phyloP scores from a whole-genome alignment of 2,113 vertebrate species.

The Leptobrachium leishanense region DNA sequence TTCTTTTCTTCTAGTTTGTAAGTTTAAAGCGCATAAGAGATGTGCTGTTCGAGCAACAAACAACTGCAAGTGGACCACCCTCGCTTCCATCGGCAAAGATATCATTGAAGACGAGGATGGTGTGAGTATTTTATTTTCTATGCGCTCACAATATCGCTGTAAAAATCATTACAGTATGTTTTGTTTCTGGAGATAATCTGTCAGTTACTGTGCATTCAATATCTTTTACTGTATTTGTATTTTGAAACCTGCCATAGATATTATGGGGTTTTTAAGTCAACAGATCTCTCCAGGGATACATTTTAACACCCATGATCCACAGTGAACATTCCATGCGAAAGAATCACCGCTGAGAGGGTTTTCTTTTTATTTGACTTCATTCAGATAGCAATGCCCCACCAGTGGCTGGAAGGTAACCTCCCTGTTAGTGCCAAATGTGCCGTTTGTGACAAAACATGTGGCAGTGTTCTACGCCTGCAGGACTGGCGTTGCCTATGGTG shows the following conservation, averaged over 20 bases:
- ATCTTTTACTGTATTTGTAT: too few species aligned
- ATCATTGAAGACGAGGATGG: conserved; percentile 97
- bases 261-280: too few species aligned
- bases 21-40: conserved; percentile 98
- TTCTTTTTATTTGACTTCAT: background rate
- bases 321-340: too few species aligned
- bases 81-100: conserved; percentile 95
- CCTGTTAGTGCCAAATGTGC: conserved; percentile 96
- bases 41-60: conserved; percentile 95
- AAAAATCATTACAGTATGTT: too few species aligned
- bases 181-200: too few species aligned
- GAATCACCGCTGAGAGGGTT: too few species aligned
- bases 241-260: too few species aligned
- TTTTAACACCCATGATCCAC: too few species aligned
- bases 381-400: conserved; percentile 96
- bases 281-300: too few species aligned
- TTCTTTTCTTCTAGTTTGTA: conserved; percentile 81
- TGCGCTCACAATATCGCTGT: background rate
- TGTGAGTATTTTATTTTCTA: conserved; percentile 66
- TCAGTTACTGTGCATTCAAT: too few species aligned
- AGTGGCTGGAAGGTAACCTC: conserved; percentile 96
- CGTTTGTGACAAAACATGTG: conserved; percentile 96
- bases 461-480: conserved; percentile 92
- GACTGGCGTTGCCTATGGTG: conserved; percentile 99
- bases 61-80: conserved; percentile 97